phyloP scores from a whole-genome alignment of 2,113 vertebrate species.

The Motacilla alba region DNA sequence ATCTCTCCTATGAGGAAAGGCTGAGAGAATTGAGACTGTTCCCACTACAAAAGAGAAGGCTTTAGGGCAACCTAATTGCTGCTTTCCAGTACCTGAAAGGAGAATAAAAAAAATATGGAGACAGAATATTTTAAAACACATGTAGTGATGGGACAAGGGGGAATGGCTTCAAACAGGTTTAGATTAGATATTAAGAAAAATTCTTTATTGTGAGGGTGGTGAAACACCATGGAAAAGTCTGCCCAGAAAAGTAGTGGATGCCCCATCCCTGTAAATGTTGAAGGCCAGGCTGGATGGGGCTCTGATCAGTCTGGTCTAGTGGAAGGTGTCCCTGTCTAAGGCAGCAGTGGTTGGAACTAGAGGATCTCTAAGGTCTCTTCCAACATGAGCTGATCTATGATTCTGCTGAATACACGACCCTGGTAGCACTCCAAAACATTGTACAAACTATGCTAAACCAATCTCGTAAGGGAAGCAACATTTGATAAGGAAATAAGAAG shows the following conservation, averaged over 20 bases:
- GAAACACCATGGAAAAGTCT: not conserved
- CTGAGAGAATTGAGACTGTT: not conserved
- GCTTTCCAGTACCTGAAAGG: not conserved
- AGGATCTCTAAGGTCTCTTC: not conserved
- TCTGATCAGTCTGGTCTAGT: not conserved
- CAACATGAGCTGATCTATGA: fast-evolving
- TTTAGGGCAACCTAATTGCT: not conserved
- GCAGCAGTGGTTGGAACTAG: fast-evolving
- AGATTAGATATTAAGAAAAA: not conserved
- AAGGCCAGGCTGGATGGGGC: not conserved
- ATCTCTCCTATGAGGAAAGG: not conserved
- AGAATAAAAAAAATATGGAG: not conserved
- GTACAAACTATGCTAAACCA: not conserved
- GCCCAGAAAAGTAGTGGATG: not conserved
- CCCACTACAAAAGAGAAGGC: not conserved
- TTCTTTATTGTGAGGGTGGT: not conserved
- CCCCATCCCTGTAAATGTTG: not conserved
- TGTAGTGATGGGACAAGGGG: not conserved
- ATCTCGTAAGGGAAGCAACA: not conserved
- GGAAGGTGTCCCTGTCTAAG: not conserved
- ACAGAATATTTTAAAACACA: not conserved
- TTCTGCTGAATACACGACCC: not conserved
- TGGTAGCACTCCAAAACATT: not conserved
- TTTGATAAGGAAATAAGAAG: not conserved
- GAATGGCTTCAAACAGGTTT: not conserved